These are phyloP conservation scores for Lithophane socia DNA, from an alignment of 2,888 invertebrate genomes.

Conservation along the genomic window DNA sequence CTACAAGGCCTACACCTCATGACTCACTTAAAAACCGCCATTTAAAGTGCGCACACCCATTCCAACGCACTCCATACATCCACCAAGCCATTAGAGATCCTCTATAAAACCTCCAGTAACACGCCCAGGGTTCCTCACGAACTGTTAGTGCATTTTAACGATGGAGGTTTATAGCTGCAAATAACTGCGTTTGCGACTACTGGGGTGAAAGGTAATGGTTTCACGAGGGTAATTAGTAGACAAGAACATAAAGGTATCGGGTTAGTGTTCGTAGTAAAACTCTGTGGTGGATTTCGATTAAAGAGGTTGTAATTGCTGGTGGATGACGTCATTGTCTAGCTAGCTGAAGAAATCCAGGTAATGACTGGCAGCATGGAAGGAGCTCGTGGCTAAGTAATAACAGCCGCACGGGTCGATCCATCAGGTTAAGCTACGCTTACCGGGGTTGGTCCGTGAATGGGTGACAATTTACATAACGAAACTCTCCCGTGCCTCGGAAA, in stretches of 20 bases:
- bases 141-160: conserved; percentile 59
- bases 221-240: conserved; percentile 18
- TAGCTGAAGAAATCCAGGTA: not conserved
- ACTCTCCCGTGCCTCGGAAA: no score
- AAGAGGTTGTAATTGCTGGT: not conserved
- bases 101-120: conserved; percentile 41
- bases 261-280: conserved; percentile 17
- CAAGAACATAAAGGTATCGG: conserved; percentile 11
- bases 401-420: no score
- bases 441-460: no score
- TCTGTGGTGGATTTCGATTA: not conserved
- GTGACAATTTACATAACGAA: no score
- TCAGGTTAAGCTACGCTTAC: no score
- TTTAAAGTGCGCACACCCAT: conserved; percentile 17
- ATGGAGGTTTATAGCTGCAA: conserved; percentile 41
- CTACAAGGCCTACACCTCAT: not conserved
- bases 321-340: not conserved
- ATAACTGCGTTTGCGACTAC: conserved; percentile 38
- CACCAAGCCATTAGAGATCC: conserved; percentile 32
- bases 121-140: conserved; percentile 4
- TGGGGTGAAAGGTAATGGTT: not conserved
- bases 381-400: no score
- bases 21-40: conserved; percentile 21
- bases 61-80: not conserved
- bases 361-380: not conserved